Evolutionary conservation across 2,113 vertebrate species (phyloP), one percentile per base, ranked within the genome.

Genomic region (Sylvietta virens): DNA sequence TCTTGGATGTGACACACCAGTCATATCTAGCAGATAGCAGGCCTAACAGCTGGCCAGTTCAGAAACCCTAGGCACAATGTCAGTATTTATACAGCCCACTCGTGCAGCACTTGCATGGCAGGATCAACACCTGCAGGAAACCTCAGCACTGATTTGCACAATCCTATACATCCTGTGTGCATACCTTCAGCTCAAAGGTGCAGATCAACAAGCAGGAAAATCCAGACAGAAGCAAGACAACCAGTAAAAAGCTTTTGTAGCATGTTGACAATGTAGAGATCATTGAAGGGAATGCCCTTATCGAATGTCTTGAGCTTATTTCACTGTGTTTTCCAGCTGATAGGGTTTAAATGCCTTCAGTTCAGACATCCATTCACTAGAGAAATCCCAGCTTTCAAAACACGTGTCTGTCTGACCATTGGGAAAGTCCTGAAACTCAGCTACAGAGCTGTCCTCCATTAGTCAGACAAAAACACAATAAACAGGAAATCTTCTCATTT

Each of bases 401-500:
- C 19, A 72, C 11, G 22, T 5, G 4, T 31, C 69, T 30, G 3
- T 4, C 65, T 85, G 77, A 65, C 72, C 31, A 50, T 65, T 58
- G 78, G 92, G 92, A 83, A 96, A 95, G 56, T 96, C 92, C 95
- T 95, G 87, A 90, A 83, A 90, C 13, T 94, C 91, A 94, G 67
- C 37, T 74, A 31, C 31, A 73, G 70, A 77, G 19, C 67, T 92
- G 56, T 92, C 60, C 70, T 70, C 76, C 69, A 54, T 90, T 81
- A 96, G 62, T 92, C 60, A 85, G 93, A 88, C 76, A 72, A 92
- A 95, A 92, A 84, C 53, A 81, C 65, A 96, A 96, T 74, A 70
- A 95, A 94, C 77, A 95, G 90, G 93, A 98, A 97, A 81, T 96
- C 74, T 94, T 95, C 94, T 97, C 58, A 90, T 91, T 86, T 83